Evolutionary conservation across 1,140 invertebrate genomes (phyloP).

Genomic region (Zaprionus camerounensis): DNA sequence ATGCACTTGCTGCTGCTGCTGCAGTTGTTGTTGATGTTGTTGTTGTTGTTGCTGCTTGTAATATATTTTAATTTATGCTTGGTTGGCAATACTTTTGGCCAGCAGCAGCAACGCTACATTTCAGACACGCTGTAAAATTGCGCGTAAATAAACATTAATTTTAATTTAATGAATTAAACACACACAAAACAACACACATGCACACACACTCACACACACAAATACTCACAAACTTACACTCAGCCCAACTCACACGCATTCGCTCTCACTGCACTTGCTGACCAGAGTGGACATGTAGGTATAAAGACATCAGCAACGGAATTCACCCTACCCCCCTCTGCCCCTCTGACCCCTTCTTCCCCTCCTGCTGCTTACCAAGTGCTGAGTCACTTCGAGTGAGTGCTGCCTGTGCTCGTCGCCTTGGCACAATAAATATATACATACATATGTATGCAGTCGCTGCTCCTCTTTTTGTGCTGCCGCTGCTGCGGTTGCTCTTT

Average conservation of each 20-base stretch:
- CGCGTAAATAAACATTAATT: constrained; percentile 79
- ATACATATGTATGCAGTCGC: constrained; percentile 55
- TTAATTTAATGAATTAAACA: constrained; percentile 81
- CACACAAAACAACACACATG: constrained; percentile 19
- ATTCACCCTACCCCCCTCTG: constrained; percentile 9
- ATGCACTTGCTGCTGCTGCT: constrained; percentile 24
- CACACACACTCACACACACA: constrained; percentile 22
- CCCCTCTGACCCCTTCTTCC: background rate
- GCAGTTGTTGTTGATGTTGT: constrained; percentile 1
- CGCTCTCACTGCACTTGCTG: constrained; percentile 1
- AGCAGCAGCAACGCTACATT: constrained; percentile 46
- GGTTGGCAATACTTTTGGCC: constrained; percentile 75
- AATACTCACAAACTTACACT: background rate
- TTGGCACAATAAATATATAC: constrained; percentile 78
- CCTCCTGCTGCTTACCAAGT: constrained; percentile 22
- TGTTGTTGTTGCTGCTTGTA: constrained; percentile 46
- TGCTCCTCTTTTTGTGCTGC: constrained; percentile 11
- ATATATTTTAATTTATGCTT: constrained; percentile 80
- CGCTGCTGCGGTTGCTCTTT: background rate
- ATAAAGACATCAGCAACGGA: constrained; percentile 41
- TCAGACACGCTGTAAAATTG: constrained; percentile 68
- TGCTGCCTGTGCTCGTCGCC: constrained; percentile 43
- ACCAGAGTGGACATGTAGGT: constrained; percentile 20
- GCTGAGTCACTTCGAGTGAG: constrained; percentile 42
- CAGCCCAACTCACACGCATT: background rate